Evolutionary conservation across 2,888 invertebrate genomes (phyloP), one percentile per base, ranked within the genome.

Genomic region (Blastobasis lacticolella): DNA sequence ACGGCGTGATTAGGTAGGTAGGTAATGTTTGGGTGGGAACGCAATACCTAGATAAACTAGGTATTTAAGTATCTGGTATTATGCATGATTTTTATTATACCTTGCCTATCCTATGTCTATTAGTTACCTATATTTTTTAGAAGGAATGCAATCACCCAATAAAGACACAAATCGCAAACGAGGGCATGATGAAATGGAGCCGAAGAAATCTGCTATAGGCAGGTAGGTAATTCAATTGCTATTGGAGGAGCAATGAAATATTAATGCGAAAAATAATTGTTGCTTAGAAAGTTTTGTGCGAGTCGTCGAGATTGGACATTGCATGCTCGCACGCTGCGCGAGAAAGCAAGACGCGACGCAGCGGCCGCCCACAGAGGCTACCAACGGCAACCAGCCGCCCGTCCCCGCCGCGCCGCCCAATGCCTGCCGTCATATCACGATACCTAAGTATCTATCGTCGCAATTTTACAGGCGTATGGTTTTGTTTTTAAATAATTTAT

Each of bases 221-320:
- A 56, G 52, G 63, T 69, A 56, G 52, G 62, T 69, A 66, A 73
- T 74, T 69, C 64, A 67, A 73, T 72, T 64, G 69, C 69, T 62
- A 74, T 73, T 69, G 72, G 71, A 74, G 73, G 71, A 77, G 71
- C 69, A 76, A 86, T 85, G 75, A 81, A 88, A 85, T 85, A 87
- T 86, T 86, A 81, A 87, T 87, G 86, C 74, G 78, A 81, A 83
- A 80, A 78, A 78, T 84, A 86, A 85, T 87, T 83, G 79, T 82
- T 86, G 82, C 83, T 82, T 88, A 87, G 88, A 88, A 88, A 88
- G 88, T 88, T 84, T 75, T 71, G 77, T 74, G 71, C 74, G 72
- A 75, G 71, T 75, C 67, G 77, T 70, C 72, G 78, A 83, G 81
- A 83, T 81, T 78, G 75, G 77, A 80, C 81, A 81, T 85, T 75